Percentiles rank a stretch among this genome's conserved stretches.
Conservation (phyloP, 2,797 vertebrate genomes). For the Anguilla marmorata region DNA sequence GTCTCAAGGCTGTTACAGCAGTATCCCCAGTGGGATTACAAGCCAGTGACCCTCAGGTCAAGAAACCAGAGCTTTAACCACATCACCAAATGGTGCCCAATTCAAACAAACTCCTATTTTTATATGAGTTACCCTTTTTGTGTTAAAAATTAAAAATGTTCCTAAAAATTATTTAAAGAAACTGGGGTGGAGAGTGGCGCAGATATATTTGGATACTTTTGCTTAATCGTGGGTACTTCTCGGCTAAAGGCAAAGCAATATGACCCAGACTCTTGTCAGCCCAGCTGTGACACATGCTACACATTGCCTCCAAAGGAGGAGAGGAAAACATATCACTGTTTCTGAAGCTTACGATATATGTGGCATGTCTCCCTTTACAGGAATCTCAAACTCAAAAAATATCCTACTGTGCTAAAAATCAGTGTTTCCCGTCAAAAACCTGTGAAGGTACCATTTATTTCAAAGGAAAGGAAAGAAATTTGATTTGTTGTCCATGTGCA, state of each 20-base stretch:
- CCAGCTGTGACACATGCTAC: slow-evolving; percentile 40
- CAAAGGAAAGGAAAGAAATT: slow-evolving; percentile 36
- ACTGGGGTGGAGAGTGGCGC: not conserved
- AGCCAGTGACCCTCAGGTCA: not conserved
- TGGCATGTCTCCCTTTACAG: slow-evolving; percentile 45
- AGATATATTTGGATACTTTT: not conserved
- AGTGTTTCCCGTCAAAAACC: not conserved
- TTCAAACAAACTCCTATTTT: slow-evolving; percentile 27
- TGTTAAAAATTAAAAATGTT: not conserved
- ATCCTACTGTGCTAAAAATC: not conserved
- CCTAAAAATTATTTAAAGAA: not conserved
- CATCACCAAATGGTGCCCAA: slow-evolving; percentile 12
- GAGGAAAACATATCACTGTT: slow-evolving; percentile 73
- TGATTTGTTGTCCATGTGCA: slow-evolving; percentile 60
- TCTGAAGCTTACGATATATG: slow-evolving; percentile 37
- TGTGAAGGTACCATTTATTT: not conserved
- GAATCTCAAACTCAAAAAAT: slow-evolving; percentile 43
- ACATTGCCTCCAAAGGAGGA: not conserved
- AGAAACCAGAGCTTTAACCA: slow-evolving; percentile 15
- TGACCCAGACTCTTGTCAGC: slow-evolving; percentile 37
- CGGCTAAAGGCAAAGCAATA: slow-evolving; percentile 72
- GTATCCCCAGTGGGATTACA: not conserved
- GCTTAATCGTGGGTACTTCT: not conserved
- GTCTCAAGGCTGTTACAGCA: slow-evolving; percentile 1
- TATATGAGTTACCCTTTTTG: slow-evolving; percentile 23